Evolutionary conservation across 2,113 vertebrate genomes (phyloP), one percentile per base, ranked within the genome.

Genomic region (Rhea americana): DNA sequence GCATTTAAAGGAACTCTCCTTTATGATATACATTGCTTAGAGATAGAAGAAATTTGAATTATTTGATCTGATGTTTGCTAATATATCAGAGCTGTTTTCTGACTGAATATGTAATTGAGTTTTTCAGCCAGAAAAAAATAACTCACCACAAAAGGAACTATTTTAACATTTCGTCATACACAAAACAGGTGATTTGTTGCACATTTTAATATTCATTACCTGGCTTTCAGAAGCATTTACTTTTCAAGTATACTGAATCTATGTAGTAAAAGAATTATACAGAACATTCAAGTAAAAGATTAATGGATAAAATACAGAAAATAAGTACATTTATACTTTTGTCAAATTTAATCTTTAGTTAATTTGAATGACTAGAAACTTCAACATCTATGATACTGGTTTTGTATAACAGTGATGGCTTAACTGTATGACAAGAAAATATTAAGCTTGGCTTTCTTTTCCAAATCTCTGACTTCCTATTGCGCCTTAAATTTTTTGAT

Each of bases 31-130:
- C 12, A 25, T 7, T 50, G 22, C 17, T 30, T 51, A 66, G 37
- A 90, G 72, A 85, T 59, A 89, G 65, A 90, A 95, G 65, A 84
- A 86, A 84, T 39, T 17, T 2, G 22, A 79, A 84, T 85, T 21
- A 81, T 93, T 92, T 93, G 28, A 70, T 55, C 22, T 70, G 39
- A 80, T 85, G 12, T 47, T 75, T 95, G 26, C 16, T 93, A 80
- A 91, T 90, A 51, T 90, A 67, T 61, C 18, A 67, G 19, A 50
- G 50, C 15, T 78, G 26, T 58, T 81, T 93, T 82, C 18, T 86
- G 48, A 11, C 7, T 30, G 71, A 71, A 59, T 84, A 77, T 18
- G 14, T 59, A 93, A 83, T 28, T 47, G 51, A 79, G 17, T n/a
- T 84, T 95, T 92, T 56, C 43, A 90, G 12, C 22, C 75, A 80